Conservation (phyloP, 1,140 invertebrate genomes). For the Pseudomyrmex concolor region DNA sequence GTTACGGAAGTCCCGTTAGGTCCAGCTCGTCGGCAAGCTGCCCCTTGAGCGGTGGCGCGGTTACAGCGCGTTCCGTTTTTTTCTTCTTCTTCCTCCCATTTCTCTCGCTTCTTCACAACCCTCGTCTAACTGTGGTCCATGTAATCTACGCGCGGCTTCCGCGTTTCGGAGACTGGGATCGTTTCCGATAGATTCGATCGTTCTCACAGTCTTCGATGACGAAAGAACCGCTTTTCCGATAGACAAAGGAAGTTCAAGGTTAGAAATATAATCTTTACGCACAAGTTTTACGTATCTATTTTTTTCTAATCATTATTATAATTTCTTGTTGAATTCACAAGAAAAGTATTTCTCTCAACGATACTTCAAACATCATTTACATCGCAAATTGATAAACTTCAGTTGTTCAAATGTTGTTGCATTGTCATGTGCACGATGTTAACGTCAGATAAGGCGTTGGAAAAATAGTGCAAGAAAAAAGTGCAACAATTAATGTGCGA, state of each 20-base stretch:
- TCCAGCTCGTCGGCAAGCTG: slow-evolving; percentile 75
- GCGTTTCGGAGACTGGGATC: slow-evolving; percentile 59
- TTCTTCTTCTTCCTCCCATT: slow-evolving; percentile 21
- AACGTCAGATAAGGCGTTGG: background rate
- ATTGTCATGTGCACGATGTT: background rate
- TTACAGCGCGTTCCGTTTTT: slow-evolving; percentile 56
- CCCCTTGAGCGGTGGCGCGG: slow-evolving; percentile 63
- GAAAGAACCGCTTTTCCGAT: slow-evolving; percentile 34
- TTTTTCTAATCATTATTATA: too few relatives aligned
- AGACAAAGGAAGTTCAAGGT: slow-evolving; percentile 20
- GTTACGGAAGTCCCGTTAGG: slow-evolving; percentile 77
- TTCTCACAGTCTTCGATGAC: slow-evolving; percentile 66
- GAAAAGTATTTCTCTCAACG: slow-evolving; percentile 5
- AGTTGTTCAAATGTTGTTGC: background rate
- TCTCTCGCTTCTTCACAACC: slow-evolving; percentile 56
- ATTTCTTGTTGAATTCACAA: background rate
- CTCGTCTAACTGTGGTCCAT: slow-evolving; percentile 73
- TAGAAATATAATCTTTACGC: slow-evolving; percentile 9
- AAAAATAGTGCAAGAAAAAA: background rate
- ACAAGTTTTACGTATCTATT: background rate
- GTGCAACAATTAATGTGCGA: slow-evolving; percentile 27
- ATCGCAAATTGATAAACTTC: slow-evolving; percentile 15
- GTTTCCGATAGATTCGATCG: slow-evolving; percentile 29
- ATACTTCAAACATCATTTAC: background rate
- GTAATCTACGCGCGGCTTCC: slow-evolving; percentile 73